Conservation (phyloP, 2,888 invertebrate species). For the Steromphala cineraria region DNA sequence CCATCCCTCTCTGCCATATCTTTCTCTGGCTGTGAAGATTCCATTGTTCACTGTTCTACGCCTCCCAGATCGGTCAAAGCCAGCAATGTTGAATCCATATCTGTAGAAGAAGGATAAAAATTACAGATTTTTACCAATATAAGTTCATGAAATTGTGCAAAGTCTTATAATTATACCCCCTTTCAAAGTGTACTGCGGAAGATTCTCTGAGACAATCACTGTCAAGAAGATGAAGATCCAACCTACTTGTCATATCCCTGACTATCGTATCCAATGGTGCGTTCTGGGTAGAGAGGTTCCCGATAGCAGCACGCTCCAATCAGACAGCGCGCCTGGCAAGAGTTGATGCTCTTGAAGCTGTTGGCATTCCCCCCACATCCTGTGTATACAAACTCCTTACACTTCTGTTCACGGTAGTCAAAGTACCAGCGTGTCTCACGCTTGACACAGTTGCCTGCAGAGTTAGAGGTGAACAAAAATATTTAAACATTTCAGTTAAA, state of each 20-base stretch:
- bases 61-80: conserved; percentile 47
- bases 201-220: neutral
- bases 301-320: conserved; percentile 68
- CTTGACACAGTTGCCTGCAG: conserved; percentile 52
- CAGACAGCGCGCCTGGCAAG: conserved; percentile 59
- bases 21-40: conserved; percentile 46
- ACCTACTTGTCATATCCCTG: conserved; percentile 67
- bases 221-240: neutral
- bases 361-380: conserved; percentile 68
- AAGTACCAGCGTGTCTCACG: conserved; percentile 60
- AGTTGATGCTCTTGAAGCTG: conserved; percentile 53
- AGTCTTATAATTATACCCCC: too few relatives aligned
- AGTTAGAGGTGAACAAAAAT: neutral
- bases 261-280: conserved; percentile 57
- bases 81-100: conserved; percentile 65
- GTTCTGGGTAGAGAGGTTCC: conserved; percentile 41
- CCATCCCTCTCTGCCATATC: conserved; percentile 56
- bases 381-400: conserved; percentile 62
- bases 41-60: conserved; percentile 51
- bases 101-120: conserved; percentile 33
- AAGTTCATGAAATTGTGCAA: neutral
- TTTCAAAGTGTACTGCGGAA: neutral
- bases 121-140: neutral
- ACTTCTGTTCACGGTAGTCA: conserved; percentile 52
- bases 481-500: too few relatives aligned